A percentile compares a stretch with the other conserved stretches of the same genome.
phyloP scores from a whole-genome alignment of 2,797 vertebrate genomes.

The Hoplostethus atlanticus region DNA sequence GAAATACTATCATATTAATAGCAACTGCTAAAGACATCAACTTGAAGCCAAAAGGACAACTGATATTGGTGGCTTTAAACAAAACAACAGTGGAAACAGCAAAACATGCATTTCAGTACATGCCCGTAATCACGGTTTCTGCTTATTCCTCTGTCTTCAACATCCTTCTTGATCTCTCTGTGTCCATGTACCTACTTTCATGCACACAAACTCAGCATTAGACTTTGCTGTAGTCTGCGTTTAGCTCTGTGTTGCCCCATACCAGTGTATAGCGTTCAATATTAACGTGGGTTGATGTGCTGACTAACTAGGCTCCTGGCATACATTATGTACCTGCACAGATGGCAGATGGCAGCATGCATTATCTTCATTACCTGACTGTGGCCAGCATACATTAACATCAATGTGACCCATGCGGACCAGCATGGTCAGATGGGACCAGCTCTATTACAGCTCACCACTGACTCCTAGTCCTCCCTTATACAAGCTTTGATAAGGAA shows the following conservation, averaged over 20 bases:
- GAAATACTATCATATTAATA: too few relatives aligned
- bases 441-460: not conserved
- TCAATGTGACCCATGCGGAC: slow-evolving; percentile 41
- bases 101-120: slow-evolving; percentile 8
- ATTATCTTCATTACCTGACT: slow-evolving; percentile 59
- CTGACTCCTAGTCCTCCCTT: not conserved
- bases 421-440: slow-evolving; percentile 15
- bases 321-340: slow-evolving; percentile 58
- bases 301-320: slow-evolving; percentile 58
- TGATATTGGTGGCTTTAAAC: not conserved
- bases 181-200: not conserved
- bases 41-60: too few relatives aligned
- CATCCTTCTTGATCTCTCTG: not conserved
- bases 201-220: not conserved
- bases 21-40: too few relatives aligned
- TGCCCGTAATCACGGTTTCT: slow-evolving; percentile 3
- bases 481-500: slow-evolving; percentile 1
- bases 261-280: slow-evolving; percentile 32
- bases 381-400: slow-evolving; percentile 50
- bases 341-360: slow-evolving; percentile 66
- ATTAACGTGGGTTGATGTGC: slow-evolving; percentile 49
- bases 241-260: slow-evolving; percentile 23
- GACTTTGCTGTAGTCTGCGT: not conserved
- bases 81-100: not conserved
- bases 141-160: slow-evolving; percentile 4